Base-by-base conservation (phyloP, 2,888 invertebrate genomes). In the Horisme vitalbata region DNA sequence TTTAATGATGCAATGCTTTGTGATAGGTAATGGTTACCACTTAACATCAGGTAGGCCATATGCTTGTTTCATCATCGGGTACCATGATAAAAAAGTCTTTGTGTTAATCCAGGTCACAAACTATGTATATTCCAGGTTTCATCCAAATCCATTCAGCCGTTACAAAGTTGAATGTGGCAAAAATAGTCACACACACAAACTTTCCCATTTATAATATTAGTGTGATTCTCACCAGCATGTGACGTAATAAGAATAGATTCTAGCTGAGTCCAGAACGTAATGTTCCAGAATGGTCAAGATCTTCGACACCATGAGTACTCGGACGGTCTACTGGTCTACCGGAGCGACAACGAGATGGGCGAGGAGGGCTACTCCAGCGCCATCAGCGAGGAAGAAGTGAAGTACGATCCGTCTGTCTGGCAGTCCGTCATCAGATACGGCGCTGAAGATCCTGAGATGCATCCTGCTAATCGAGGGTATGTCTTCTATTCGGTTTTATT, bases 301-400 rank as follows among this genome's bases (percentile, higher is more conserved):
- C 65, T 63, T 10, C 76, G 77, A 1, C 53, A 91, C 59, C 53
- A 91, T 59, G 82, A 80, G 43, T 92, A 92, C 67, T 92, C 92
- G 18, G 92, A 92, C 51, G 91, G 90, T 0, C 80, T 92, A 57
- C 84, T 92, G 34, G 87, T 92, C 49, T 91, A 89, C 70, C 84
- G 85, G 30, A 80, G 73, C 35, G 85, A 87, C 8, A 82, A 75
- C 33, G 84, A 81, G 61, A 68, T 84, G 11, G 81, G 70, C 0
- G 86, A 86, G 56, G 93, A 93, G 63, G 95, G 94, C 34, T 95
- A 95, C 75, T 95, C 94, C 57, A 94, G 93, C 65, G 93, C 93
- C 45, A 93, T 93, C 49, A 94, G 93, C 63, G 95, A 95, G 77
- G 95, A 95, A 68, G 95, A 95, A 68, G 86, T 89, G 21, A 94